phyloP scores from a whole-genome alignment of 2,888 invertebrate genomes.

The Hydrotaea cyrtoneurina region DNA sequence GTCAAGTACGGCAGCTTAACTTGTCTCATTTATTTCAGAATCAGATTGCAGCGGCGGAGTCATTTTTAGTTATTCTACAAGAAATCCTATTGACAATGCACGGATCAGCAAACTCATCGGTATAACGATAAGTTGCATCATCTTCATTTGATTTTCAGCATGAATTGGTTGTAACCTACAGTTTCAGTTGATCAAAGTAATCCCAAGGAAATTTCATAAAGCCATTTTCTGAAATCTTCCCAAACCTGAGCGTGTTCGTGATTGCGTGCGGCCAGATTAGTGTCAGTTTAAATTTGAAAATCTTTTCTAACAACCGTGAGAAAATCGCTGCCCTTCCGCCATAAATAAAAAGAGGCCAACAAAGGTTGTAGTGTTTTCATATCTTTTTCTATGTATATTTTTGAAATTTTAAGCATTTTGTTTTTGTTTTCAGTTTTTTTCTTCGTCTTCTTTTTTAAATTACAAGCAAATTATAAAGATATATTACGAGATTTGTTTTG shows the following conservation, averaged over 20 bases:
- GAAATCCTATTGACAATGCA: too few relatives aligned
- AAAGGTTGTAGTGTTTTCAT: slow-evolving; percentile 41
- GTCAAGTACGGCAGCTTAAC: too few relatives aligned
- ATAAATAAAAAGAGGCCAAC: slow-evolving; percentile 51
- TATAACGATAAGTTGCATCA: too few relatives aligned
- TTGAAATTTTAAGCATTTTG: slow-evolving; percentile 58
- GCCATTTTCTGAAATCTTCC: too few relatives aligned
- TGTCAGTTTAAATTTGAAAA: background rate
- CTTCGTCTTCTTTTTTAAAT: slow-evolving; percentile 39
- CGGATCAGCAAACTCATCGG: too few relatives aligned
- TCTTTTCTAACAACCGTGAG: background rate
- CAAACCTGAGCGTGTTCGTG: background rate
- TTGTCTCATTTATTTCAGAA: too few relatives aligned
- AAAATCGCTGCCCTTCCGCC: background rate
- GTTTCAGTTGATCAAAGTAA: too few relatives aligned
- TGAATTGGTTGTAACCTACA: too few relatives aligned
- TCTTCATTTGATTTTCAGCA: too few relatives aligned
- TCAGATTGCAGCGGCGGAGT: too few relatives aligned
- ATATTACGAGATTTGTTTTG: slow-evolving; percentile 20
- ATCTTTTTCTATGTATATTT: slow-evolving; percentile 60
- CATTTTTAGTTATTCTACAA: too few relatives aligned
- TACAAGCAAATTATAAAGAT: slow-evolving; percentile 64
- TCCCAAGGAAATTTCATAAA: too few relatives aligned
- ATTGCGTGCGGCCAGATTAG: slow-evolving; percentile 20
- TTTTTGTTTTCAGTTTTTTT: slow-evolving; percentile 8